Percentiles rank a stretch among this genome's conserved stretches.
These are phyloP conservation scores for Ciconia boyciana DNA, from an alignment of 2,113 vertebrate species.

Conservation along the genomic window DNA sequence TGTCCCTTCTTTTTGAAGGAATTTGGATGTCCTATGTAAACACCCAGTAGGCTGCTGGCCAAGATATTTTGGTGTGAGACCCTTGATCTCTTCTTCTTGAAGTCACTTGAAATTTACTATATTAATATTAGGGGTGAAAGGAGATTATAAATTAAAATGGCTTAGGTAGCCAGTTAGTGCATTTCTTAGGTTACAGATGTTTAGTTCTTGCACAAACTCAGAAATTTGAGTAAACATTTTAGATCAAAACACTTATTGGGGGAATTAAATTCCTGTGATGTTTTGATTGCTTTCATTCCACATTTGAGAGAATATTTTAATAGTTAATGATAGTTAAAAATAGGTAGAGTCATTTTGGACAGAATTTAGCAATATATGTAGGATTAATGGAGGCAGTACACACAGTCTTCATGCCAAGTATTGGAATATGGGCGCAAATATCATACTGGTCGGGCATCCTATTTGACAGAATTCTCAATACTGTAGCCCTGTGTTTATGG, in stretches of 20 bases:
- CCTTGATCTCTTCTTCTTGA: background rate
- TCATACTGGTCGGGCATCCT: background rate
- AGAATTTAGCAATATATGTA: background rate
- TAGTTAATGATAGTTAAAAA: background rate
- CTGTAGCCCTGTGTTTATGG: background rate
- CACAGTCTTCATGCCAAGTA: background rate
- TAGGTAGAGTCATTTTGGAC: background rate
- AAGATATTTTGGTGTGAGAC: background rate
- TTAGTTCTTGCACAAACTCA: background rate
- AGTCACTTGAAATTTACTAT: background rate
- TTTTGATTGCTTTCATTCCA: background rate
- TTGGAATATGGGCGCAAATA: background rate
- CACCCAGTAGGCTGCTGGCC: background rate
- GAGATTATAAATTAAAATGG: background rate
- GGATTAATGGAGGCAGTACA: background rate
- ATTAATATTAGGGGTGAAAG: background rate
- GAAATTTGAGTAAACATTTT: background rate
- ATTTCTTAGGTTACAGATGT: background rate
- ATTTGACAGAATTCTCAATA: background rate
- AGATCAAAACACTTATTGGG: background rate
- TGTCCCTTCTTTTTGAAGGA: background rate
- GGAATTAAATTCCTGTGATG: background rate
- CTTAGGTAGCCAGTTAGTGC: background rate
- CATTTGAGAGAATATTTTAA: background rate
- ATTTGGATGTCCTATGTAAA: background rate